phyloP scores from a whole-genome alignment of 2,113 vertebrate species.

The Tetrax tetrax region DNA sequence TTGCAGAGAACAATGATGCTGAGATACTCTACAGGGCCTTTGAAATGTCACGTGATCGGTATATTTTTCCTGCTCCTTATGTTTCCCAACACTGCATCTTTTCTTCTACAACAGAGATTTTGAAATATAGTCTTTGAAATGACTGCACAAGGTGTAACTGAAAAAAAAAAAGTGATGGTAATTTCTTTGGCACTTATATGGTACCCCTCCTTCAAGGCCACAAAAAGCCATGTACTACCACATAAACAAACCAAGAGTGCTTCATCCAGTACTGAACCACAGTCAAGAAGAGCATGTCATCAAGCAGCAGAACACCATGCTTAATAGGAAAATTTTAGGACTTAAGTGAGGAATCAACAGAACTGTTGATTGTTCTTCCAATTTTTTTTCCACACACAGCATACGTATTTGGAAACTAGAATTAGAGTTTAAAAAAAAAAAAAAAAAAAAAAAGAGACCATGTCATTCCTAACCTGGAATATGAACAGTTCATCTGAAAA shows the following conservation, averaged over 20 bases:
- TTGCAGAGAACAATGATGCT: background rate
- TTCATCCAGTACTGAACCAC: background rate
- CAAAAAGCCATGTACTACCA: background rate
- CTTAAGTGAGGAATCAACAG: background rate
- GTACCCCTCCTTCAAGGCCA: background rate
- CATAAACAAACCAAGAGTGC: background rate
- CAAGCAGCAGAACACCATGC: background rate
- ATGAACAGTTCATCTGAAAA: background rate
- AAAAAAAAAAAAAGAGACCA: background rate
- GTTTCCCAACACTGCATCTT: background rate
- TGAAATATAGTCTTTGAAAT: background rate
- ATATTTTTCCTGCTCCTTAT: background rate
- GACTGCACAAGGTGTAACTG: background rate
- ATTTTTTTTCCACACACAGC: background rate
- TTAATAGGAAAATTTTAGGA: background rate
- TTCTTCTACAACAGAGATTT: background rate
- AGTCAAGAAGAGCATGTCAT: background rate
- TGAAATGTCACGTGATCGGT: background rate
- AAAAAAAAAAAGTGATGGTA: background rate
- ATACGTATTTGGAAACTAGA: background rate
- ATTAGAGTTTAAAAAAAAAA: background rate
- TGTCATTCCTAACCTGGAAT: background rate
- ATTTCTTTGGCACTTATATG: background rate
- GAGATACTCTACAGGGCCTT: background rate
- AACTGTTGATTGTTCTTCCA: background rate